Percentiles rank a stretch among this genome's conserved stretches.
Conservation (phyloP, 2,888 invertebrate genomes). For the Spisula subtruncata region DNA sequence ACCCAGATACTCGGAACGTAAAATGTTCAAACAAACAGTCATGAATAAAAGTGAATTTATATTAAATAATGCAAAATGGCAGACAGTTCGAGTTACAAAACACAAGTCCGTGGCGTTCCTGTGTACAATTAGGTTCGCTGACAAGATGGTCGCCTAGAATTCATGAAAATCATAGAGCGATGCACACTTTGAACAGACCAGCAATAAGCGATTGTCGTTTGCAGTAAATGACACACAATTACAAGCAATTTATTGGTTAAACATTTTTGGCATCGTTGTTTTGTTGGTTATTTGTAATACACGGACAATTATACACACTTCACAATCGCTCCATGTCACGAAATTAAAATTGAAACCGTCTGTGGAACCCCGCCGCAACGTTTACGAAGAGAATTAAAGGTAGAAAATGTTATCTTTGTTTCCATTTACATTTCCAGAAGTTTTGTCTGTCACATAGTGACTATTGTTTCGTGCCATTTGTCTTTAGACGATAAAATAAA, state of each 20-base stretch:
- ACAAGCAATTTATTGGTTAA: not conserved
- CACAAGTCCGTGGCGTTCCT: no score
- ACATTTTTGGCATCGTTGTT: not conserved
- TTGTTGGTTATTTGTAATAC: not conserved
- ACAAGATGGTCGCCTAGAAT: not conserved
- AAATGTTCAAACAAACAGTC: no score
- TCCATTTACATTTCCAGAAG: not conserved
- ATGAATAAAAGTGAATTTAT: no score
- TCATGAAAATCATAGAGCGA: not conserved
- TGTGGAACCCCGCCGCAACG: not conserved
- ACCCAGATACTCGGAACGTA: no score
- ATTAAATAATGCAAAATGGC: no score
- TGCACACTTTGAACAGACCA: not conserved
- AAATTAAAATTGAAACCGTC: not conserved
- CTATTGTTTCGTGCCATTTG: not conserved
- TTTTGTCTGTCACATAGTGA: not conserved
- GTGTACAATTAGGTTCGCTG: not conserved
- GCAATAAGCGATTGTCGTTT: not conserved
- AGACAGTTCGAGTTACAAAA: no score
- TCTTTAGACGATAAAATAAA: not conserved
- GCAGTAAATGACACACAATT: not conserved
- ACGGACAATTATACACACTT: not conserved
- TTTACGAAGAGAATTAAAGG: not conserved
- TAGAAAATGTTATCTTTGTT: not conserved
- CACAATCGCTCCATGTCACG: not conserved